Conservation (phyloP, 2,113 vertebrate species). For the Scalopus aquaticus region DNA sequence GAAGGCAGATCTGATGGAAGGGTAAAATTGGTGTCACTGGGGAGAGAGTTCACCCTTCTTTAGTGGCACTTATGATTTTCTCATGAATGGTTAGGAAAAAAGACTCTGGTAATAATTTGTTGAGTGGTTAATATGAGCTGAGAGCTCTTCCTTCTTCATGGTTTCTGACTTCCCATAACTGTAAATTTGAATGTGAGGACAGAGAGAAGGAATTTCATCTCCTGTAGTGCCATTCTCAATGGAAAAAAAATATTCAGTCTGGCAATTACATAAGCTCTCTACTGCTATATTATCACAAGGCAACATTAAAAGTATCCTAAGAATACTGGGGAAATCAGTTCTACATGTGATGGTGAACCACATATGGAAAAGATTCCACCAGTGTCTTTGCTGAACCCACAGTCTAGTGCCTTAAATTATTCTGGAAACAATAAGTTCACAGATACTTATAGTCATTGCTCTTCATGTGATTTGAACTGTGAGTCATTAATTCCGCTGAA, state of each 20-base stretch:
- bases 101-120: not conserved
- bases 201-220: not conserved
- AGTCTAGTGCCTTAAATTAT: slow-evolving; percentile 33
- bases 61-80: not conserved
- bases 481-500: slow-evolving; percentile 70
- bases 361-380: not conserved
- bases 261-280: not conserved
- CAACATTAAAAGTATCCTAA: not conserved
- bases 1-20: not conserved
- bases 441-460: slow-evolving; percentile 64
- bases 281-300: not conserved
- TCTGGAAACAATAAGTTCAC: slow-evolving; percentile 44
- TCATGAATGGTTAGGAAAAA: not conserved
- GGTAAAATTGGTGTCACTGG: not conserved
- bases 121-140: not conserved
- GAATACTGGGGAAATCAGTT: not conserved
- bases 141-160: not conserved
- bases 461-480: slow-evolving; percentile 69
- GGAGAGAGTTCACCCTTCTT: not conserved
- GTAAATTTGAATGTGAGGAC: not conserved
- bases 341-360: not conserved
- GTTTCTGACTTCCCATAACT: not conserved
- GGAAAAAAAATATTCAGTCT: not conserved
- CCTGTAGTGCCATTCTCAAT: not conserved
- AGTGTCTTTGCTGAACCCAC: not conserved